These are phyloP conservation scores for Idaea straminata DNA, from an alignment of 2,888 invertebrate genomes.

Conservation along the genomic window DNA sequence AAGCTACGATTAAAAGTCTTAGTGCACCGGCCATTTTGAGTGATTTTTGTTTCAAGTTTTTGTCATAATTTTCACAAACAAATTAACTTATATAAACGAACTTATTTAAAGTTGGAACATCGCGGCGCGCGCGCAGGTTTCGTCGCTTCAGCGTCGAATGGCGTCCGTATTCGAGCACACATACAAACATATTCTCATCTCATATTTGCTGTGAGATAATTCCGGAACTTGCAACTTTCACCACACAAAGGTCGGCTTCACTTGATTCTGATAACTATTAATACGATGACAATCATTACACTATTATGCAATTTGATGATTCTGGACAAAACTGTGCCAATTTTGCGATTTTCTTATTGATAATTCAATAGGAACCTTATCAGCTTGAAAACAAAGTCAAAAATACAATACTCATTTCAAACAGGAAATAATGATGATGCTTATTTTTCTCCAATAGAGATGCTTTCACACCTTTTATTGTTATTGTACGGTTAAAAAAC, in stretches of 20 bases:
- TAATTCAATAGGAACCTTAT: constrained; percentile 1
- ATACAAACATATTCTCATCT: constrained; percentile 56
- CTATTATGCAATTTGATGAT: constrained; percentile 25
- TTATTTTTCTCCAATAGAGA: constrained; percentile 31
- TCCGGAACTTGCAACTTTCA: constrained; percentile 75
- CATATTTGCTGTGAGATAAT: constrained; percentile 66
- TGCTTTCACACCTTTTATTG: constrained; percentile 54
- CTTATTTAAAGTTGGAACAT: constrained; percentile 23
- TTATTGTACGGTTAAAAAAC: constrained; percentile 53
- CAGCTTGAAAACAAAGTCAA: background rate
- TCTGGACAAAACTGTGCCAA: constrained; percentile 4
- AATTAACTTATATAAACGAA: constrained; percentile 12
- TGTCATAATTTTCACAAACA: constrained; percentile 20
- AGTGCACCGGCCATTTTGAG: constrained; percentile 46
- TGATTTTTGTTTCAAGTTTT: constrained; percentile 10
- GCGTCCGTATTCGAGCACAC: constrained; percentile 49
- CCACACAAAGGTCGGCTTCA: constrained; percentile 54
- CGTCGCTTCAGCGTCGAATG: constrained; percentile 58
- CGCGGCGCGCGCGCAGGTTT: constrained; percentile 56
- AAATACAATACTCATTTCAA: background rate
- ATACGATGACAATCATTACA: constrained; percentile 36
- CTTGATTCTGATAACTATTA: constrained; percentile 53
- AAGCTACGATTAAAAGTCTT: constrained; percentile 39
- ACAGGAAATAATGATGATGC: constrained; percentile 7
- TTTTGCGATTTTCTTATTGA: background rate